These are phyloP conservation scores for Baccha elongata DNA, from an alignment of 2,888 invertebrate species.

Conservation along the genomic window DNA sequence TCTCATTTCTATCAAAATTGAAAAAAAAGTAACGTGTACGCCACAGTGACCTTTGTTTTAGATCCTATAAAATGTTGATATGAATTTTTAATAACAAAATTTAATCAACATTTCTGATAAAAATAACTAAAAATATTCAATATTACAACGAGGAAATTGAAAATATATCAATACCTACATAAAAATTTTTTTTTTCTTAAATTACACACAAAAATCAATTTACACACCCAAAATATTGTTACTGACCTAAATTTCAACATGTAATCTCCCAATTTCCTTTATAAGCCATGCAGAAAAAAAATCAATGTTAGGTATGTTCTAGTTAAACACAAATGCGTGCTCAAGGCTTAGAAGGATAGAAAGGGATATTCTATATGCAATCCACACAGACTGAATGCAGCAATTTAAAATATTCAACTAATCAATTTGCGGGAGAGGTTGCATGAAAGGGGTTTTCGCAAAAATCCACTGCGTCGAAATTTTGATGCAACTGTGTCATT, in stretches of 20 bases:
- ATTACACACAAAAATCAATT: conserved; percentile 32
- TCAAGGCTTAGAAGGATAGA: conserved; percentile 18
- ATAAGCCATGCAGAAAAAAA: conserved; percentile 12
- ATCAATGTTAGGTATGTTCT: conserved; percentile 58
- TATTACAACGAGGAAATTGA: conserved; percentile 44
- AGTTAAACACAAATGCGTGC: conserved; percentile 57
- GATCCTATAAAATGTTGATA: not conserved
- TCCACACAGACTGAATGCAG: conserved; percentile 29
- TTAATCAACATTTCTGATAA: not conserved
- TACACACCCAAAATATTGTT: conserved; percentile 28
- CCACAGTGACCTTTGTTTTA: conserved; percentile 18
- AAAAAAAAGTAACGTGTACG: conserved; percentile 42
- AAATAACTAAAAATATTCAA: not conserved
- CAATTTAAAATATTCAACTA: conserved; percentile 73
- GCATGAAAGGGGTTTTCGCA: conserved; percentile 33
- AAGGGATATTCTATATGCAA: not conserved
- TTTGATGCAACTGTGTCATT: conserved; percentile 63
- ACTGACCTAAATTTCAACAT: conserved; percentile 49
- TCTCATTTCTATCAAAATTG: too few relatives aligned
- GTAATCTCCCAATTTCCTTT: conserved; percentile 52
- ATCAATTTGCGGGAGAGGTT: conserved; percentile 67
- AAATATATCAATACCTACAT: conserved; percentile 24
- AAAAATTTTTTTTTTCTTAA: conserved; percentile 1
- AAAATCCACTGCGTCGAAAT: conserved; percentile 71
- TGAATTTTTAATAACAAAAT: not conserved